Conservation (phyloP, 1,140 invertebrate species). For the Probaryconus sp. region DNA sequence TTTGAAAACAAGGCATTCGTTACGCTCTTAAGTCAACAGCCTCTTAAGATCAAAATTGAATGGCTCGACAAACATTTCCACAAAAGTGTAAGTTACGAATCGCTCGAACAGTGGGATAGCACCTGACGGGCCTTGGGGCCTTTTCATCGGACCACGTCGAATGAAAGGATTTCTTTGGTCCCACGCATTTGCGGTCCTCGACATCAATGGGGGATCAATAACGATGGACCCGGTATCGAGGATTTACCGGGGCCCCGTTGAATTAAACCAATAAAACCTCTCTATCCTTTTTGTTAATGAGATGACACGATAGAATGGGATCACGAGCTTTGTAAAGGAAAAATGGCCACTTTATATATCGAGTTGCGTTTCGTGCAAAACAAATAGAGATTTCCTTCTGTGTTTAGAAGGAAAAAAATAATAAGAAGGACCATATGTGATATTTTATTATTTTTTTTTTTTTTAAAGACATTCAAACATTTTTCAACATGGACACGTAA, state of each 20-base stretch:
- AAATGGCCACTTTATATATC: too few relatives aligned
- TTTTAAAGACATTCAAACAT: too few relatives aligned
- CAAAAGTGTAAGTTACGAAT: conserved; percentile 48
- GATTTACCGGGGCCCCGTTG: conserved; percentile 35
- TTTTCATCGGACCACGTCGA: conserved; percentile 55
- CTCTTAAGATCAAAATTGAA: conserved; percentile 36
- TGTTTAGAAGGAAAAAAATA: too few relatives aligned
- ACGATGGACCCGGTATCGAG: conserved; percentile 57
- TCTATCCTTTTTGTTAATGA: conserved; percentile 27
- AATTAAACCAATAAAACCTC: conserved; percentile 49
- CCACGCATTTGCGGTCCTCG: conserved; percentile 67
- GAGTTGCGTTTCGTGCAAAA: too few relatives aligned
- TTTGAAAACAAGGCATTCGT: conserved; percentile 73
- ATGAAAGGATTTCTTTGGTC: conserved; percentile 70
- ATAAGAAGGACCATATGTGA: too few relatives aligned
- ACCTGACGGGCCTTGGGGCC: conserved; percentile 71
- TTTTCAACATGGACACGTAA: too few relatives aligned
- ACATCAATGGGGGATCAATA: conserved; percentile 72
- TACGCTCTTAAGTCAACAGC: conserved; percentile 76
- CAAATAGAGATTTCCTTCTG: too few relatives aligned
- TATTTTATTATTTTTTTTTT: too few relatives aligned
- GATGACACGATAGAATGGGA: conserved; percentile 3
- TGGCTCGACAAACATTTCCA: conserved; percentile 49
- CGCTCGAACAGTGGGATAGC: conserved; percentile 49
- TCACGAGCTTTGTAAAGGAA: conserved; percentile 11